These are phyloP conservation scores for Mythimna pallens DNA, from an alignment of 2,888 invertebrate species.

Conservation along the genomic window DNA sequence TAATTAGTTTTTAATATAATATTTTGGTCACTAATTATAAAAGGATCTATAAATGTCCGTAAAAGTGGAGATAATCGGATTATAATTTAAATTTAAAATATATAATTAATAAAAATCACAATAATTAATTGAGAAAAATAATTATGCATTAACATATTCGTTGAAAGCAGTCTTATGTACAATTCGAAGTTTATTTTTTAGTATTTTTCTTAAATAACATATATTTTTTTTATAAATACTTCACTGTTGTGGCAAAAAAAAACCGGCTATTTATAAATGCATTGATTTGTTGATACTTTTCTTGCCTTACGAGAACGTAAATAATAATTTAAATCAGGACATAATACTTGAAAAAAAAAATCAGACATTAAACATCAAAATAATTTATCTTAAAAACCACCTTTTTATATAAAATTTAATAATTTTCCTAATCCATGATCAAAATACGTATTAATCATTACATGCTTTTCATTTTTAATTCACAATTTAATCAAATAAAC, in stretches of 20 bases:
- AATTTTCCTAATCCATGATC: not conserved
- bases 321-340: conserved; percentile 12
- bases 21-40: not conserved
- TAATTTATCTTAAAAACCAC: not conserved
- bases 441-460: not conserved
- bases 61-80: conserved; percentile 35
- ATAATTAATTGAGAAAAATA: conserved; percentile 23
- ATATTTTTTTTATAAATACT: not conserved
- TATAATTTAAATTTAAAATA: not conserved
- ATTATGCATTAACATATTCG: conserved; percentile 52
- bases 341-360: not conserved
- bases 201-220: not conserved
- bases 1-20: not conserved
- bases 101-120: conserved; percentile 40
- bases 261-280: conserved; percentile 27
- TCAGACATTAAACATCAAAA: not conserved
- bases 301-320: not conserved
- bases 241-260: not conserved
- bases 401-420: not conserved
- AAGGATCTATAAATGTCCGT: not conserved
- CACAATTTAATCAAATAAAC: not conserved
- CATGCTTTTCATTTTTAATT: not conserved
- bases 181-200: conserved; percentile 32
- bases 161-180: conserved; percentile 71
- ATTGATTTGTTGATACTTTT: conserved; percentile 11